phyloP scores from a whole-genome alignment of 2,113 vertebrate species.

The Xiphophorus hellerii region DNA sequence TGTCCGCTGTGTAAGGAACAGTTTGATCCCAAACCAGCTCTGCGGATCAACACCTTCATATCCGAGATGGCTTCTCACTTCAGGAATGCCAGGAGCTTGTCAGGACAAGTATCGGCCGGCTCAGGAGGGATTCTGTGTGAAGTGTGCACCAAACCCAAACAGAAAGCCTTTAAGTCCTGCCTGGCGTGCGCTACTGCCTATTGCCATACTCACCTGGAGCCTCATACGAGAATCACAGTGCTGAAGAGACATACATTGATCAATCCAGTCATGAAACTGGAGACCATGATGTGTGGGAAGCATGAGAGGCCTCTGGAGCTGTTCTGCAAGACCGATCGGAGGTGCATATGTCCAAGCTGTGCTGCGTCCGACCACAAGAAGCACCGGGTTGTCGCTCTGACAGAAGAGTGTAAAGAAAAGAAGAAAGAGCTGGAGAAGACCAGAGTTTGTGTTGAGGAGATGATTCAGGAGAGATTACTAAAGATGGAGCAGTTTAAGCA shows the following conservation, averaged over 20 bases:
- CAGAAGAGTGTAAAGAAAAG: not conserved
- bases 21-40: constrained; percentile 5
- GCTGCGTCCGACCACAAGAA: not conserved
- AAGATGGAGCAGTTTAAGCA: constrained; percentile 14
- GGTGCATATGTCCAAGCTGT: constrained; percentile 13
- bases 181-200: constrained; percentile 2
- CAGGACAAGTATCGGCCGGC: not conserved
- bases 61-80: constrained; percentile 20
- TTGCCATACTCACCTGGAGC: constrained; percentile 33
- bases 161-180: constrained; percentile 8
- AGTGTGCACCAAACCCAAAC: not conserved
- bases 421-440: constrained; percentile 5
- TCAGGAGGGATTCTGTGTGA: constrained; percentile 4
- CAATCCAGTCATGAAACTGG: not conserved
- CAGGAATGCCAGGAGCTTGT: not conserved
- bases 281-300: constrained; percentile 3
- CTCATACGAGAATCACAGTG: not conserved
- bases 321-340: constrained; percentile 22
- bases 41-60: not conserved
- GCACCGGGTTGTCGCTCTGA: not conserved
- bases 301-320: constrained; percentile 16
- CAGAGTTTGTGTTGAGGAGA: not conserved
- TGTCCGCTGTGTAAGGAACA: constrained; percentile 22
- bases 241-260: not conserved
- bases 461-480: constrained; percentile 14